Evolutionary conservation across 2,797 vertebrate genomes (phyloP).

Genomic region (Pristis pectinata): DNA sequence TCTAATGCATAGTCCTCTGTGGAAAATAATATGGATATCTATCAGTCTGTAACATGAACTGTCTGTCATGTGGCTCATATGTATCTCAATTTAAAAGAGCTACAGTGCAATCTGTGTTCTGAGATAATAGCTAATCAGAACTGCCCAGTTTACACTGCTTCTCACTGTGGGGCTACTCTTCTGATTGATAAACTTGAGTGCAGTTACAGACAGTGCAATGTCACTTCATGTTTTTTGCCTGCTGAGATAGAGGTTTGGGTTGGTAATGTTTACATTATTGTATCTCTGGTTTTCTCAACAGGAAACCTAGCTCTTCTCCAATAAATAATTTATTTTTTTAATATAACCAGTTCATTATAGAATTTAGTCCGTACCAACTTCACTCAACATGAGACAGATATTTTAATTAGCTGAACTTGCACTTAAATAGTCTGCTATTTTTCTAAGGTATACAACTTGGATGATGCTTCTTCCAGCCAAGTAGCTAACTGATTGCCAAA

Average conservation of each 20-base stretch:
- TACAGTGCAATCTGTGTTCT: neutral
- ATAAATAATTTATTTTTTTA: neutral
- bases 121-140: slow-evolving; percentile 4
- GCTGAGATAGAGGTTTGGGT: neutral
- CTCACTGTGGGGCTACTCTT: slow-evolving; percentile 6
- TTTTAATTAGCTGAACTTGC: neutral
- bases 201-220: slow-evolving; percentile 1
- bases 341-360: neutral
- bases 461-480: neutral
- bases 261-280: neutral
- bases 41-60: neutral
- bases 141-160: neutral
- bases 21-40: neutral
- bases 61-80: neutral
- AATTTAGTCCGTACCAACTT: neutral
- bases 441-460: neutral
- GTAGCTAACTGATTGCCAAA: neutral
- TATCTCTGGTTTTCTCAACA: slow-evolving; percentile 1
- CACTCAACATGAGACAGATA: neutral
- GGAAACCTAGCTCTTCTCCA: neutral
- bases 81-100: neutral
- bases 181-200: neutral
- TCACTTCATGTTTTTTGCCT: slow-evolving; percentile 4
- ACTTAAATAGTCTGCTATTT: neutral
- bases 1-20: neutral